phyloP scores from a whole-genome alignment of 2,113 vertebrate species.

The Tamias sibiricus region DNA sequence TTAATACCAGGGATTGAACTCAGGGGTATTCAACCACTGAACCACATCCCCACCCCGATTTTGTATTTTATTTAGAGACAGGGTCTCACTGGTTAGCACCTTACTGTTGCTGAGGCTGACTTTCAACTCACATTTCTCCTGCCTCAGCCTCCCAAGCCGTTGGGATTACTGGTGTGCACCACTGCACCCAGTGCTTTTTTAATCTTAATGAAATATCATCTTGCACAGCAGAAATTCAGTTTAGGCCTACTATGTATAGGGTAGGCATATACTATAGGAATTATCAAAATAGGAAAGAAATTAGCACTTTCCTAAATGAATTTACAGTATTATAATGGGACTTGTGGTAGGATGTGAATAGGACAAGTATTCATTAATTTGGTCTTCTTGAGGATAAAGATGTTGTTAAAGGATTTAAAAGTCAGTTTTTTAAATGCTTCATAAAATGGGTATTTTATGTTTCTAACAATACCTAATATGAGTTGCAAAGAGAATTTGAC shows the following conservation, averaged over 20 bases:
- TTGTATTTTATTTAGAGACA: too few species aligned
- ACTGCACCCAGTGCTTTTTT: too few species aligned
- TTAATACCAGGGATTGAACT: too few species aligned
- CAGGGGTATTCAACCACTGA: too few species aligned
- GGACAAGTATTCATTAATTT: constrained; percentile 1
- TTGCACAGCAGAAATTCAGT: background rate
- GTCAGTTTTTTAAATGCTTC: background rate
- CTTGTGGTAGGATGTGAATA: background rate
- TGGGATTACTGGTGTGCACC: too few species aligned
- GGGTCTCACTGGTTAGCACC: too few species aligned
- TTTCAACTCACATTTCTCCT: too few species aligned
- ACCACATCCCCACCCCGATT: too few species aligned
- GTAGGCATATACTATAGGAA: background rate
- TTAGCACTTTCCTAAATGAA: background rate
- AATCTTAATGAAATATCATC: constrained; percentile 25
- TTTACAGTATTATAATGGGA: background rate
- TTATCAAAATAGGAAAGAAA: constrained; percentile 16
- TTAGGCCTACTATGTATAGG: background rate
- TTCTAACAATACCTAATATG: constrained; percentile 19
- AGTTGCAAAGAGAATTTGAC: constrained; percentile 47
- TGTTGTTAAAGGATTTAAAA: background rate
- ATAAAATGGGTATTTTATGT: constrained; percentile 37
- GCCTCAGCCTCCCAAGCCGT: too few species aligned
- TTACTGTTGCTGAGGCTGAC: too few species aligned
- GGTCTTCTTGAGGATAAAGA: constrained; percentile 24